These are phyloP conservation scores for Pelagia noctiluca DNA, from an alignment of 30 jellyfish, hydroid and myxozoan species.

Conservation along the genomic window DNA sequence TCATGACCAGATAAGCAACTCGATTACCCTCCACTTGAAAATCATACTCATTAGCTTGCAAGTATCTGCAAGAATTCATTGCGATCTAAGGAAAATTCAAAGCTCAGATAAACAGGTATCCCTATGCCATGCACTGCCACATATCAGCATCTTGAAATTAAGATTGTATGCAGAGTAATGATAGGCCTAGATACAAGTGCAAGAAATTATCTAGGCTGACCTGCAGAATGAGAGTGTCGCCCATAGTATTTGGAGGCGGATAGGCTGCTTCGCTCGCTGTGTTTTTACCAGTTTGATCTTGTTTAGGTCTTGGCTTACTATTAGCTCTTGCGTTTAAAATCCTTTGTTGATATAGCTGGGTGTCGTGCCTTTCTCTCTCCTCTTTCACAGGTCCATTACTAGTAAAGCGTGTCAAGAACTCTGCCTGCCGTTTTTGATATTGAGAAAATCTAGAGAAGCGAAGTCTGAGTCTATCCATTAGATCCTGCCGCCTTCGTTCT, in stretches of 20 bases:
- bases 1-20: too few species aligned
- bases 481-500: slow-evolving; percentile 87
- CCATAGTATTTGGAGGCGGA: slow-evolving; percentile 67
- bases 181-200: neutral
- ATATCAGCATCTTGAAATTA: too few species aligned
- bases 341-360: slow-evolving; percentile 80
- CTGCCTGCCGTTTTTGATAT: slow-evolving; percentile 79
- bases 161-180: too few species aligned
- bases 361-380: slow-evolving; percentile 83
- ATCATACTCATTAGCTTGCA: too few species aligned
- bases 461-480: slow-evolving; percentile 83
- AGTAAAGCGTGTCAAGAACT: slow-evolving; percentile 60
- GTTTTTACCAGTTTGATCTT: slow-evolving; percentile 66
- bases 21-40: too few species aligned
- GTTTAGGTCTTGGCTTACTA: slow-evolving; percentile 64
- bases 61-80: too few species aligned
- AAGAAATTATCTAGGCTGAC: slow-evolving; percentile 26
- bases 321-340: slow-evolving; percentile 76
- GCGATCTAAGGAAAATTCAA: too few species aligned
- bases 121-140: too few species aligned
- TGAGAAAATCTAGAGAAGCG: slow-evolving; percentile 89
- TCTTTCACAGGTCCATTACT: slow-evolving; percentile 76
- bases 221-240: slow-evolving; percentile 80
- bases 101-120: too few species aligned
- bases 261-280: slow-evolving; percentile 66